Evolutionary conservation across 2,888 invertebrate genomes (phyloP).

Genomic region (Pristionchus japonicus): DNA sequence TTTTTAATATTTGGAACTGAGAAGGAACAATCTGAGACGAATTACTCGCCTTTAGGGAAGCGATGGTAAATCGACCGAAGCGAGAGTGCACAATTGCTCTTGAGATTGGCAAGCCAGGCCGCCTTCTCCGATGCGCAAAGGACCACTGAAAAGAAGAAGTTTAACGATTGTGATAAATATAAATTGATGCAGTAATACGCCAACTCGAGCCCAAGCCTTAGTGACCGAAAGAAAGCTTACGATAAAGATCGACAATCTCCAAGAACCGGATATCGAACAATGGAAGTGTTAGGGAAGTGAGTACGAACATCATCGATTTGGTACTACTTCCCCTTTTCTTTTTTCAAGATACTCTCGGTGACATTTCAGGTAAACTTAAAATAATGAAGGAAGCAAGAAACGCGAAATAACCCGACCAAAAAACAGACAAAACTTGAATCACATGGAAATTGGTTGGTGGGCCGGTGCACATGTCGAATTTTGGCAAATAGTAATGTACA

Average conservation of each 20-base stretch:
- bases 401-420: neutral
- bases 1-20: too few relatives aligned
- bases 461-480: neutral
- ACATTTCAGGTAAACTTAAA: neutral
- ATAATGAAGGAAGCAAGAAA: neutral
- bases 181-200: neutral
- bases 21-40: neutral
- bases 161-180: neutral
- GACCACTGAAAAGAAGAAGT: neutral
- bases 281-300: neutral
- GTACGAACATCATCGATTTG: neutral
- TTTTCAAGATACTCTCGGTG: neutral
- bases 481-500: neutral
- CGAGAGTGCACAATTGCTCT: conserved; percentile 39
- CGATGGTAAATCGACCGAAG: conserved; percentile 47
- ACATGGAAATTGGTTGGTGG: neutral
- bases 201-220: too few relatives aligned
- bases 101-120: conserved; percentile 43
- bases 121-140: conserved; percentile 44
- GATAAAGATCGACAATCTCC: neutral
- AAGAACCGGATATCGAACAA: neutral
- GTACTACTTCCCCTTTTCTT: neutral
- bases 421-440: neutral
- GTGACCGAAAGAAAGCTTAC: neutral
- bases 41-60: conserved; percentile 25